phyloP scores from a whole-genome alignment of 2,888 invertebrate species.

The Andrena bicolor region DNA sequence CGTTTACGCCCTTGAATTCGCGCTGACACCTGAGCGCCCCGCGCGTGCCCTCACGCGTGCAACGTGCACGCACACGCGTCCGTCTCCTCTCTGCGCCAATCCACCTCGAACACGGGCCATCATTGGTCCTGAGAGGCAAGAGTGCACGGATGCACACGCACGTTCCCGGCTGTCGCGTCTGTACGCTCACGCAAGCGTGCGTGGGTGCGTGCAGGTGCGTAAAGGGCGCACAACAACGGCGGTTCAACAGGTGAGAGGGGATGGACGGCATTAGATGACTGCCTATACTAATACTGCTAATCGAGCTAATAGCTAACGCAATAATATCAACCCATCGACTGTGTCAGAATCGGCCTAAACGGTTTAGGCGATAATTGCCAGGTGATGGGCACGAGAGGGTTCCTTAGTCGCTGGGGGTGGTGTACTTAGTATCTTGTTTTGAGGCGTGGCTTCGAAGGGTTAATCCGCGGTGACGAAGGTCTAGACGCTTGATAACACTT shows the following conservation, averaged over 20 bases:
- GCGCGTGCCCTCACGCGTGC: constrained; percentile 12
- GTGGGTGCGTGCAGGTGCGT: constrained; percentile 68
- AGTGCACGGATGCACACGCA: constrained; percentile 10
- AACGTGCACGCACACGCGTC: constrained; percentile 45
- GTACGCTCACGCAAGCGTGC: constrained; percentile 10
- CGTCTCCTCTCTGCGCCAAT: constrained; percentile 10
- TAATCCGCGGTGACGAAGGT: constrained; percentile 12
- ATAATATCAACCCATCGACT: constrained; percentile 75
- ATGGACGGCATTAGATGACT: constrained; percentile 80
- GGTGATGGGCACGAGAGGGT: constrained; percentile 76
- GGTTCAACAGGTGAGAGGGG: constrained; percentile 84
- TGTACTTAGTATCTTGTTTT: constrained; percentile 17
- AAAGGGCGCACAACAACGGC: constrained; percentile 55
- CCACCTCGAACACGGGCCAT: constrained; percentile 6
- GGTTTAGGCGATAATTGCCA: constrained; percentile 79
- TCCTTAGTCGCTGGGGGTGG: constrained; percentile 36
- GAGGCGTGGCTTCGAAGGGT: constrained; percentile 2
- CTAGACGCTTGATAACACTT: not conserved
- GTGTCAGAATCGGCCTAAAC: constrained; percentile 67
- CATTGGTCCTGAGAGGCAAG: constrained; percentile 28
- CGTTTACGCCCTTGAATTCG: constrained; percentile 68
- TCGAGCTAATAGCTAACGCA: constrained; percentile 79
- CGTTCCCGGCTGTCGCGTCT: not conserved
- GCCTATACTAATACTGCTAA: constrained; percentile 81
- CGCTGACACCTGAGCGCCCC: constrained; percentile 56